Conservation (phyloP, 1,140 invertebrate species). For the Drosophila orosa region DNA sequence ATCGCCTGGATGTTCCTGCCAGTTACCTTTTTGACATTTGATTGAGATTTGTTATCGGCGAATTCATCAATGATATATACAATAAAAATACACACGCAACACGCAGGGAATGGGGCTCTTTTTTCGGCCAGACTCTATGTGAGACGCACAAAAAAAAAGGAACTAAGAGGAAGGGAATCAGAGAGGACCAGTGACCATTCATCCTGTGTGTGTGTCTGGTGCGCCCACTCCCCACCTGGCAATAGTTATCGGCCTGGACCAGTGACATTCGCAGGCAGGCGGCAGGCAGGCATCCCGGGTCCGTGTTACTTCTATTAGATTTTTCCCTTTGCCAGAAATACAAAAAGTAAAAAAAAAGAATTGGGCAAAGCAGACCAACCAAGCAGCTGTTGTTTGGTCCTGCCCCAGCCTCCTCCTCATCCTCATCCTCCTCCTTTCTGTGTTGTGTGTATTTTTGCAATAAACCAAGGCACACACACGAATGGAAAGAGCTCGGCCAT, state of each 20-base stretch:
- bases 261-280: conserved; percentile 76
- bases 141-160: conserved; percentile 55
- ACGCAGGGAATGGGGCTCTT: not conserved
- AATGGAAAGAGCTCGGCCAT: conserved; percentile 53
- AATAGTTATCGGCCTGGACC: conserved; percentile 73
- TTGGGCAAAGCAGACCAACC: conserved; percentile 11
- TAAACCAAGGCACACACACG: conserved; percentile 47
- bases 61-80: conserved; percentile 84
- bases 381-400: conserved; percentile 74
- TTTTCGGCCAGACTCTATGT: conserved; percentile 46
- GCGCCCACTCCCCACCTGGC: conserved; percentile 46
- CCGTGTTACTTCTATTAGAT: conserved; percentile 72
- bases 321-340: conserved; percentile 30
- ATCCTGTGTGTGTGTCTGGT: conserved; percentile 30
- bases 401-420: not conserved
- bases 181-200: conserved; percentile 45
- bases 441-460: conserved; percentile 76
- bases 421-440: not conserved
- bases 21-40: conserved; percentile 84
- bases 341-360: conserved; percentile 10
- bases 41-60: conserved; percentile 84
- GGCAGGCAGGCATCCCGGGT: conserved; percentile 11
- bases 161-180: not conserved
- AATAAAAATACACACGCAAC: conserved; percentile 70
- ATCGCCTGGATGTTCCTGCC: conserved; percentile 55